These are phyloP conservation scores for cattle (Bos taurus) DNA, from an alignment of 2,113 vertebrate genomes.

Conservation along the genomic window ARS-UCD2.0 NC_037329.1:119675001-119675500, in stretches of 20 bases:
- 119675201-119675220: background rate
- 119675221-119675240: background rate
- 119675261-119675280: background rate
- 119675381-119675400: background rate
- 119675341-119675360: background rate
- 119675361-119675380: background rate
- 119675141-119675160: background rate
- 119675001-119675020: background rate
- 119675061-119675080: background rate
- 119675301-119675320: slow-evolving; percentile 15
- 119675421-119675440: background rate
- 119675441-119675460: background rate
- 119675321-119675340: background rate
- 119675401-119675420: background rate
- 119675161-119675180: slow-evolving; percentile 19
- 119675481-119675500: background rate
- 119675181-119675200: background rate
- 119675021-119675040: slow-evolving; percentile 1
- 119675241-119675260: background rate
- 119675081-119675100: background rate
- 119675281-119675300: background rate
- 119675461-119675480: background rate
- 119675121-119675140: slow-evolving; percentile 10
- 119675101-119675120: background rate
- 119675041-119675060: background rate